Conservation (phyloP, 1,140 invertebrate genomes). For the Melipona quadrifasciata region DNA sequence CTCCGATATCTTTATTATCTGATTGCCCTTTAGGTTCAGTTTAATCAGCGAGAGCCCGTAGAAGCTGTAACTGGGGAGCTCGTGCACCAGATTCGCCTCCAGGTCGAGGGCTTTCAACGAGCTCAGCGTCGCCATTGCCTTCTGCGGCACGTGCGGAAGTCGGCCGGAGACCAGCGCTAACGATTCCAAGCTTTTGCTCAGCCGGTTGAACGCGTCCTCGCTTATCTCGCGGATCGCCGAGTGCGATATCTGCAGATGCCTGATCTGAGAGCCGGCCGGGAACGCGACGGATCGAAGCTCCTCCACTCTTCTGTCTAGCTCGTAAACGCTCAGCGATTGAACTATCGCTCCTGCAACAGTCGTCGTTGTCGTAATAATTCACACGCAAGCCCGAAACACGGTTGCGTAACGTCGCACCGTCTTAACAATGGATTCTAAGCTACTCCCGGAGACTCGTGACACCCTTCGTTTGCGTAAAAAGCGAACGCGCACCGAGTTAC, state of each 20-base stretch:
- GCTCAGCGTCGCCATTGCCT: conserved; percentile 88
- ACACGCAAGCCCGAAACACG: background rate
- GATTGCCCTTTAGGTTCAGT: conserved; percentile 92
- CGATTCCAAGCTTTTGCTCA: conserved; percentile 90
- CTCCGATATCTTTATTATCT: conserved; percentile 89
- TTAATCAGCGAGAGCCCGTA: conserved; percentile 91
- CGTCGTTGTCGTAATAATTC: background rate
- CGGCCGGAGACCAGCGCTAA: conserved; percentile 91
- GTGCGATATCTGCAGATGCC: conserved; percentile 91
- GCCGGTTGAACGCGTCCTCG: conserved; percentile 88
- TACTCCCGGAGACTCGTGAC: background rate
- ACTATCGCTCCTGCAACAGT: conserved; percentile 79
- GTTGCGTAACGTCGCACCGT: background rate
- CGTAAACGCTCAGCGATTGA: conserved; percentile 93
- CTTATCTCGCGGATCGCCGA: conserved; percentile 88
- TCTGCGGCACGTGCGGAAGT: conserved; percentile 90
- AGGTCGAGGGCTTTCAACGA: conserved; percentile 90
- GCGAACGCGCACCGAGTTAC: background rate
- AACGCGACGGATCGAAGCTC: conserved; percentile 88
- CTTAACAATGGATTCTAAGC: background rate
- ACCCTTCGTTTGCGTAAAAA: background rate
- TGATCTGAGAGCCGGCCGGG: conserved; percentile 86
- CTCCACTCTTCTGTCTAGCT: conserved; percentile 90
- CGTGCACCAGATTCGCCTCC: conserved; percentile 91
- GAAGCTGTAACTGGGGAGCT: conserved; percentile 92